A percentile compares a stretch with the other conserved stretches of the same genome.
phyloP scores from a whole-genome alignment of 2,888 invertebrate species.

The Spodoptera littoralis region DNA sequence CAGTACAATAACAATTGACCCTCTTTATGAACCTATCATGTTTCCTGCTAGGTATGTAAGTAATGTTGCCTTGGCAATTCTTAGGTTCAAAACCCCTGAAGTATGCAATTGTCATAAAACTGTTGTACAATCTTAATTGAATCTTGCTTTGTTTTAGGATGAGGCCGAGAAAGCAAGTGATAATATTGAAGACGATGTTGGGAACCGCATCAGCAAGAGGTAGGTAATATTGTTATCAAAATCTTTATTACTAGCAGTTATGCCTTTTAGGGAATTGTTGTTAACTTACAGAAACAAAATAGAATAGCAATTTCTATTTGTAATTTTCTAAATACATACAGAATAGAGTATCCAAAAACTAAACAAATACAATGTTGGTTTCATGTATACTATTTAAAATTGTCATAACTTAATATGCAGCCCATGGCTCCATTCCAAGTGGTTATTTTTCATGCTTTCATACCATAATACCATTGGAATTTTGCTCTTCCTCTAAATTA shows the following conservation, averaged over 20 bases:
- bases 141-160: constrained; percentile 72
- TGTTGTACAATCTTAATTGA: not conserved
- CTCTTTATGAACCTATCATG: constrained; percentile 7
- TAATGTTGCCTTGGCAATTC: constrained; percentile 8
- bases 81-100: not conserved
- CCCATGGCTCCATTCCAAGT: too few species aligned
- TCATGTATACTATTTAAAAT: too few species aligned
- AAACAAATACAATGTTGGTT: too few species aligned
- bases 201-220: constrained; percentile 82
- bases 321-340: too few species aligned
- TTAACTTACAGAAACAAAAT: too few species aligned
- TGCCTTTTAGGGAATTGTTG: not conserved
- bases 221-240: constrained; percentile 63
- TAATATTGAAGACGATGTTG: constrained; percentile 81
- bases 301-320: too few species aligned
- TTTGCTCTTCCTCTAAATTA: too few species aligned
- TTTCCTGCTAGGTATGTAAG: constrained; percentile 12
- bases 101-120: not conserved
- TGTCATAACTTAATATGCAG: too few species aligned
- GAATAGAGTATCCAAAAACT: too few species aligned
- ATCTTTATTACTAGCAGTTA: constrained; percentile 29
- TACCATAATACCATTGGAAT: too few species aligned
- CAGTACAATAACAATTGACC: constrained; percentile 3
- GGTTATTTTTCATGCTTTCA: too few species aligned
- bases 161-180: constrained; percentile 81